Base-by-base conservation (phyloP, 1,140 invertebrate species). In the Orchestia grillus region DNA sequence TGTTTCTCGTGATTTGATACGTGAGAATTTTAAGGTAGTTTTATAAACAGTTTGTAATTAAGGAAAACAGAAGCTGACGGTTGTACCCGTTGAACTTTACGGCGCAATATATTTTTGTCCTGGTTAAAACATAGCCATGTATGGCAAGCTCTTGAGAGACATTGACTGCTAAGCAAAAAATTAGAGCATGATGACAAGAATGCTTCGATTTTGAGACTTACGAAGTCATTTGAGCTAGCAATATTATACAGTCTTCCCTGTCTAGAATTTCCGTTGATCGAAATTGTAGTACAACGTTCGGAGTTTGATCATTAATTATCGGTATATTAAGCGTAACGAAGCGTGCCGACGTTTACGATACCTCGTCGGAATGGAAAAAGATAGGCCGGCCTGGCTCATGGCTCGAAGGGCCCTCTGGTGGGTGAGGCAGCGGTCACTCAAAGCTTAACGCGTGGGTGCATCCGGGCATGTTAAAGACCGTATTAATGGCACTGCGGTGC, bases 401-500 rank as follows among this genome's bases (percentile, higher is more conserved):
- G 6, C 47, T 77, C 36, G 62, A 36, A 77, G 62, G 62, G 36
- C 36, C 62, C 62, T 77, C 62, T 3, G 62, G 62, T 28, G 36
- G 62, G 1, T 36, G 62, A 6, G 19, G 28, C 62, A 77, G 62
- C 62, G 62, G 62, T 28, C 62, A 23, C 62, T 77, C 3, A 45
- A 15, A 40, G 15, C 92, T 94, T 45, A 94, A 44, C 92, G 92
- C 92, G 44, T 94, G 92, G 92, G 92, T 94, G 92, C 43, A 19
- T 40, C 44, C 40, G 44, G 44, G 40, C 44, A 44, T 94, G 47
- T 94, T 94, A 45, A 45, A 44, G 40, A 45, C 44, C 43, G 36
- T 47, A 47, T 94, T 94, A 94, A 45, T 94, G 44, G 44, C 43
- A 45, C 40, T 40, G 92, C 92, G 92, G 43, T 44, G 43, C 41